These are phyloP conservation scores for Drosophila vallismaia DNA, from an alignment of 2,888 invertebrate genomes.

Conservation along the genomic window DNA sequence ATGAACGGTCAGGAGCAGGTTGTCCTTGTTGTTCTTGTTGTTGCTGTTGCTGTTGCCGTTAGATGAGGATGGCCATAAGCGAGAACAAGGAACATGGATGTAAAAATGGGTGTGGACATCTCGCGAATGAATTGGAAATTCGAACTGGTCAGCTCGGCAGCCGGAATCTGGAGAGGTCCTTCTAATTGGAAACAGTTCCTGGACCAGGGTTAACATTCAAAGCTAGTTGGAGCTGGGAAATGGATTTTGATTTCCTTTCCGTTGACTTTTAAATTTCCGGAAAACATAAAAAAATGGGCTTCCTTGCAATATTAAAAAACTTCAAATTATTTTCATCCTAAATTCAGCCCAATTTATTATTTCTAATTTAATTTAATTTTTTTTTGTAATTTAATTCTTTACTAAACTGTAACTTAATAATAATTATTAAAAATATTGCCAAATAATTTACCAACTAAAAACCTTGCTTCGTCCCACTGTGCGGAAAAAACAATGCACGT, in stretches of 20 bases:
- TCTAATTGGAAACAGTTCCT: slow-evolving; percentile 38
- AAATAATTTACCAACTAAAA: not conserved
- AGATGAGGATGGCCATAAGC: slow-evolving; percentile 50
- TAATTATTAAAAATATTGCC: not conserved
- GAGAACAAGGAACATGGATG: slow-evolving; percentile 63
- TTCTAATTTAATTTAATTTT: no score
- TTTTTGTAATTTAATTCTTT: no score
- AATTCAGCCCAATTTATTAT: no score
- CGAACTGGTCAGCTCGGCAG: slow-evolving; percentile 19
- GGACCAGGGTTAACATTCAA: slow-evolving; percentile 23
- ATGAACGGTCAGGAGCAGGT: slow-evolving; percentile 40
- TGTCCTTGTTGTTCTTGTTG: no score
- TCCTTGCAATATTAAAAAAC: no score
- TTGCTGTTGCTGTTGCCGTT: slow-evolving; percentile 18
- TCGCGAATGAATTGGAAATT: slow-evolving; percentile 41
- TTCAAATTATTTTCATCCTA: no score
- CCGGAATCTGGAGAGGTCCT: slow-evolving; percentile 3
- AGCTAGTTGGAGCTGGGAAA: slow-evolving; percentile 13
- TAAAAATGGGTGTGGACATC: slow-evolving; percentile 55
- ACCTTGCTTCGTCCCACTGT: slow-evolving; percentile 57
- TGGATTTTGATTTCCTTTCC: not conserved
- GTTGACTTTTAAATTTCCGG: slow-evolving; percentile 3
- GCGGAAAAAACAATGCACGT: slow-evolving; percentile 72
- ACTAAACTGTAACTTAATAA: no score
- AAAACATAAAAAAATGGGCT: not conserved